These are phyloP conservation scores for Muscidifurax raptorellus DNA, from an alignment of 1,140 invertebrate species.

Conservation along the genomic window DNA sequence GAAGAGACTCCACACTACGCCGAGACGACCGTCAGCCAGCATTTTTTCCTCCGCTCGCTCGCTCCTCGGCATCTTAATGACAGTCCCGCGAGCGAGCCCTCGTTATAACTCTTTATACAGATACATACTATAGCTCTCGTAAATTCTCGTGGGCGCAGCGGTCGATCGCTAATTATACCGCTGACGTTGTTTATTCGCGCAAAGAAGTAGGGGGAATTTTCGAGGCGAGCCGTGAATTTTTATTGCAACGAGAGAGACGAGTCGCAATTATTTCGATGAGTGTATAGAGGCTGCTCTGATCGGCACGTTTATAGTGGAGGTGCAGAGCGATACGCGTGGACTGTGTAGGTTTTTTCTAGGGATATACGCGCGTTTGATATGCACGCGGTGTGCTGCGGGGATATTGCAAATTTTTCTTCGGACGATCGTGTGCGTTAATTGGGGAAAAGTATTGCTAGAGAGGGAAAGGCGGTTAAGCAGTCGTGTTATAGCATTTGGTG, in stretches of 20 bases:
- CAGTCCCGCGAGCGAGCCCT: neutral
- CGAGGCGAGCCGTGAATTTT: conserved; percentile 11
- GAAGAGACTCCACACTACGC: neutral
- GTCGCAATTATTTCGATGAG: neutral
- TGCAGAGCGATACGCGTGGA: neutral
- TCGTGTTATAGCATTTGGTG: no score
- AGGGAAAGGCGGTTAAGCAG: no score
- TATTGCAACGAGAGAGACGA: neutral
- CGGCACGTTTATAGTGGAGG: neutral
- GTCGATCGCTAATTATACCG: conserved; percentile 37
- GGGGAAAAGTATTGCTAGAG: neutral
- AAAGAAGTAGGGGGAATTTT: conserved; percentile 18
- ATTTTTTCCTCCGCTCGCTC: conserved; percentile 35
- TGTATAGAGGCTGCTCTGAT: neutral
- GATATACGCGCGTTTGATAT: neutral
- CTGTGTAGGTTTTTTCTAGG: neutral
- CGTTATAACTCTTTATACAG: neutral
- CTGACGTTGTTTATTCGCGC: conserved; percentile 40
- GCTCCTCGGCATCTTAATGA: conserved; percentile 49
- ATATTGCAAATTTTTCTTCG: neutral
- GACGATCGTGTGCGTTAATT: neutral
- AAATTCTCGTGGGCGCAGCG: conserved; percentile 19
- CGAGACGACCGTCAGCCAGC: neutral
- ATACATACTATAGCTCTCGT: neutral
- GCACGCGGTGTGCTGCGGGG: neutral